These are phyloP conservation scores for Andrena fulva DNA, from an alignment of 2,888 invertebrate species.

Conservation along the genomic window DNA sequence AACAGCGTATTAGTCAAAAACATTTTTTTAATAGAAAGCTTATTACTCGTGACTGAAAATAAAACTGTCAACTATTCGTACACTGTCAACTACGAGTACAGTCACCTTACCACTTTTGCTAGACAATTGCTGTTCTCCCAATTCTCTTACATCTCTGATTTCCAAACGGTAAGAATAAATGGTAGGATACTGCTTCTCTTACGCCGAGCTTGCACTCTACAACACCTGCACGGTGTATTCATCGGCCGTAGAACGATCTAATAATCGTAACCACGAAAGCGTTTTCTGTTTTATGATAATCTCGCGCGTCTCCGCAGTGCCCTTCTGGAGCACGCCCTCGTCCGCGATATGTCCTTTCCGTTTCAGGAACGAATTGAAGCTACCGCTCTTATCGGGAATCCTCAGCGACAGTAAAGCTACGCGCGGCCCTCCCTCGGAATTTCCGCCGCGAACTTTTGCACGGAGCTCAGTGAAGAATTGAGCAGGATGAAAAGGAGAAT, in stretches of 20 bases:
- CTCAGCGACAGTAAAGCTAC: not conserved
- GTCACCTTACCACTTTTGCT: no score
- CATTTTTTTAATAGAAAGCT: no score
- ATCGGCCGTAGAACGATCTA: not conserved
- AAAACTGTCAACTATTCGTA: no score
- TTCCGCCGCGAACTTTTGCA: not conserved
- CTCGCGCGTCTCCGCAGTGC: not conserved
- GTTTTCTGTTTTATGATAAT: not conserved
- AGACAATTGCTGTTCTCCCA: not conserved
- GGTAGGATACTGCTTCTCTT: no score
- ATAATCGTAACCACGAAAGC: not conserved
- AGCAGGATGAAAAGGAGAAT: not conserved
- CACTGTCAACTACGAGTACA: no score
- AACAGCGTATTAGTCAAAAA: no score
- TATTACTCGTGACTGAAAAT: no score
- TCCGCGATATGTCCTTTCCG: not conserved
- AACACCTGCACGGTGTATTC: not conserved
- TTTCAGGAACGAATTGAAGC: constrained; percentile 6
- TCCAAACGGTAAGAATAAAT: no score
- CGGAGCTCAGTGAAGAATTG: not conserved
- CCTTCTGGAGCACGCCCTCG: no score
- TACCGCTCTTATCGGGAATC: not conserved
- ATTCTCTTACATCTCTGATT: not conserved
- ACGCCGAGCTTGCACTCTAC: no score
- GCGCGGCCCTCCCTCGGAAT: not conserved